phyloP scores from a whole-genome alignment of 2,797 vertebrate genomes.

The Molothrus ater region DNA sequence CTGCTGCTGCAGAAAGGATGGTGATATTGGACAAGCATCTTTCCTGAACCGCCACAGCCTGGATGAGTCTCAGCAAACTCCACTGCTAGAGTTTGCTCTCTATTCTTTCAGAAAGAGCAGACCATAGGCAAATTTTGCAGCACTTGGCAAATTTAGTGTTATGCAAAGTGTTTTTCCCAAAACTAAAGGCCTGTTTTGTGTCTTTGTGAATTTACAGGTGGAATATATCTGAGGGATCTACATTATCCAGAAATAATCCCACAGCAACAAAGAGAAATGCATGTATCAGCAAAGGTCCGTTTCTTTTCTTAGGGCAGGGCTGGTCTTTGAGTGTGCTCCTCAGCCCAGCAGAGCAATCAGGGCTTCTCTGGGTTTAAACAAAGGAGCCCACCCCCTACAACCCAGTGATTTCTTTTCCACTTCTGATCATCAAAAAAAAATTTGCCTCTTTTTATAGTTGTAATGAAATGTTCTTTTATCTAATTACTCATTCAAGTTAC shows the following conservation, averaged over 20 bases:
- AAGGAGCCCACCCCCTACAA: not conserved
- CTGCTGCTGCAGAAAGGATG: fast-evolving
- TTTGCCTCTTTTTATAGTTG: not conserved
- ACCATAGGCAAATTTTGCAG: not conserved
- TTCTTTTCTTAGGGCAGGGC: not conserved
- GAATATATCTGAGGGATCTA: not conserved
- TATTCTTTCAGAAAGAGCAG: not conserved
- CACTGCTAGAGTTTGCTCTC: not conserved
- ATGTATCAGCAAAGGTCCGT: not conserved
- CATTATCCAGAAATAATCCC: not conserved
- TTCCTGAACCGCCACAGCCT: not conserved
- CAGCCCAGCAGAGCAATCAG: not conserved
- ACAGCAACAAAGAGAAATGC: not conserved
- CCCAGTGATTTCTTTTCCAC: not conserved
- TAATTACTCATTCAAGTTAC: not conserved
- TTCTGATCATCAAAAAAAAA: not conserved
- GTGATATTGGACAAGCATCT: not conserved
- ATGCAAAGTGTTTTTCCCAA: not conserved
- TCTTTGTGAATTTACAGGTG: not conserved
- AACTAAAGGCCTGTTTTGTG: not conserved
- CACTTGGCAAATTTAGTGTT: not conserved
- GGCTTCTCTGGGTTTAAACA: not conserved
- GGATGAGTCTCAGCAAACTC: not conserved
- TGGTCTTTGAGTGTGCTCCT: not conserved
- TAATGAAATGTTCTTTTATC: not conserved